phyloP scores from a whole-genome alignment of 2,113 vertebrate species.

The Python bivittatus region DNA sequence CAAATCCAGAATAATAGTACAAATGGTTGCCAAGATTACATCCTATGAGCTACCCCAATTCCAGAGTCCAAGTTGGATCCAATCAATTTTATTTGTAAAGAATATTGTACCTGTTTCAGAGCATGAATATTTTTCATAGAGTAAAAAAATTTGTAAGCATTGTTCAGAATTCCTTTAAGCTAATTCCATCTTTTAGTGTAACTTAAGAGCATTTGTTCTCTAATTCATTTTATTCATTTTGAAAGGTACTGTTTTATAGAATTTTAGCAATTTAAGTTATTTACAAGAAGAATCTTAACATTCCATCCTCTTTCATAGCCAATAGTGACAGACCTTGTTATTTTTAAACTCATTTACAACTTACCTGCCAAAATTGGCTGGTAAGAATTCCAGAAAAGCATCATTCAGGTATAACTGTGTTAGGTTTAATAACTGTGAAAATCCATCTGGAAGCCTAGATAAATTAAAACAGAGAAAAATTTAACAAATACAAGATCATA shows the following conservation, averaged over 20 bases:
- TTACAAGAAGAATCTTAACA: neutral
- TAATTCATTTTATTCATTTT: neutral
- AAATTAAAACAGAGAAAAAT: conserved; percentile 50
- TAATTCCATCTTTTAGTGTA: neutral
- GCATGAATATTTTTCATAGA: neutral
- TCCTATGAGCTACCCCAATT: too few relatives aligned
- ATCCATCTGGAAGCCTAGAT: conserved; percentile 93
- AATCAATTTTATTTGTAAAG: too few relatives aligned
- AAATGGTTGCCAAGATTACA: too few relatives aligned
- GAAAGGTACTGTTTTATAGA: neutral
- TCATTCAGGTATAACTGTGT: conserved; percentile 98
- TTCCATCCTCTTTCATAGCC: neutral
- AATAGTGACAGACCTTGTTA: neutral
- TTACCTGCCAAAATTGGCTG: conserved; percentile 97
- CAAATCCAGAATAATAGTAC: too few relatives aligned
- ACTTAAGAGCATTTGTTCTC: neutral
- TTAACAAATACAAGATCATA: neutral
- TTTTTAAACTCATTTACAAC: conserved; percentile 45
- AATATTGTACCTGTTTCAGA: too few relatives aligned
- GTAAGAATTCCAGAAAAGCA: conserved; percentile 97
- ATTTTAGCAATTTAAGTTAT: neutral
- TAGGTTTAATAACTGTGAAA: conserved; percentile 96
- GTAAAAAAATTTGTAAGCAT: neutral
- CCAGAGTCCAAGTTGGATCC: too few relatives aligned
- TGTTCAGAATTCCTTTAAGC: neutral